Base-by-base conservation (phyloP, 2,888 invertebrate genomes). In the Noctua janthina region DNA sequence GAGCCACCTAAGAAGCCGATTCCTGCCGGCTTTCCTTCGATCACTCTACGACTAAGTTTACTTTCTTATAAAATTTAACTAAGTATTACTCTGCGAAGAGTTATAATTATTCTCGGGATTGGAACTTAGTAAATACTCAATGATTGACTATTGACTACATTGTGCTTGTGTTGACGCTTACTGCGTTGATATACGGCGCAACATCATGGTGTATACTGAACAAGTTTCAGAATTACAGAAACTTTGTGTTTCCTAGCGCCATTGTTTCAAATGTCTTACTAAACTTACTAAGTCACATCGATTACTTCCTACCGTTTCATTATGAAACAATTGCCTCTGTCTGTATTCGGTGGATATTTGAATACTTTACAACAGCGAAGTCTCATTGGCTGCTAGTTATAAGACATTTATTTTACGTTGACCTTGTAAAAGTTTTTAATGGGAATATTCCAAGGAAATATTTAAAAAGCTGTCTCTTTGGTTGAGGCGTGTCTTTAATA, bases 341-440 rank as follows among this genome's bases (percentile, higher is more conserved):
- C 46, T 46, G 11, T 11, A 10, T 46, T 46, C 46, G 1, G 11
- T 46, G 46, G 8, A 11, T 59, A n/a, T 0, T 11, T 11, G 1
- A 15, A 62, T 62, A 62, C 62, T 15, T 62, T 29, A 7, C 0
- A n/a, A 67, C 66, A 0, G 54, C 54, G 13, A 78, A 23, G 20
- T 11, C 11, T 2, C 67, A 67, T 11, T 78, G 78, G 78, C 1
- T 78, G 15, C 1, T 78, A 66, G 13, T 76, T 4, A 23, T 76
- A 0, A 77, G 39, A 29, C 35, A 78, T 23, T 20, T 67, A 35
- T 78, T 78, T 56, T 78, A 49, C 4, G n/a, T 56, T 0, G 66
- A 78, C 0, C n/a, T 78, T 20, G 78, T 78, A 0, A 78, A 67
- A 56, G 78, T 78, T 46, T 78, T 78, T 49, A 39, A 67, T 11